These are phyloP conservation scores for Dunckerocampus dactyliophorus DNA, from an alignment of 2,113 vertebrate species.

Conservation along the genomic window DNA sequence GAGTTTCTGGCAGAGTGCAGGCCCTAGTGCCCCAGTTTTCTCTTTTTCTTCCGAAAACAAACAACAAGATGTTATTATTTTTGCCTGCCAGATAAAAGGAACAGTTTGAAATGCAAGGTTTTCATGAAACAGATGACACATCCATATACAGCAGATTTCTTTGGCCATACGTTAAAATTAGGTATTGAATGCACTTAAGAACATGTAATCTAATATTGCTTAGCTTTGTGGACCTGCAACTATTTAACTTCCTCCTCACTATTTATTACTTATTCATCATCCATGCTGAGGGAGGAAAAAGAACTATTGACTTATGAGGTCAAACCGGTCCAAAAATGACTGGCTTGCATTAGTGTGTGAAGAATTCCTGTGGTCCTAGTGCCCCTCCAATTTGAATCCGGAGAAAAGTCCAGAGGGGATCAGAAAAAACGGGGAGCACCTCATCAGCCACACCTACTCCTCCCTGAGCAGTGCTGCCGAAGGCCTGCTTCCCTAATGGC, in stretches of 20 bases:
- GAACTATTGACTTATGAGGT: background rate
- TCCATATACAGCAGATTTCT: too few relatives aligned
- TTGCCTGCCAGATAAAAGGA: too few relatives aligned
- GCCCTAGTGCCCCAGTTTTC: too few relatives aligned
- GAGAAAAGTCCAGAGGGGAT: constrained; percentile 38
- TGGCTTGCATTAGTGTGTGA: background rate
- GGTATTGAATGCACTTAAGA: too few relatives aligned
- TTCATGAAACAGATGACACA: too few relatives aligned
- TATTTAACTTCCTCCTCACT: background rate
- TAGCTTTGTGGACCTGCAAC: too few relatives aligned
- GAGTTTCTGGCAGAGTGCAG: background rate
- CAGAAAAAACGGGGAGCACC: constrained; percentile 25
- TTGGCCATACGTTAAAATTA: too few relatives aligned
- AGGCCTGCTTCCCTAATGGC: constrained; percentile 17
- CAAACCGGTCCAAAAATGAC: background rate
- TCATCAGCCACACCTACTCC: constrained; percentile 57
- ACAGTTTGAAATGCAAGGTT: too few relatives aligned
- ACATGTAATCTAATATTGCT: too few relatives aligned
- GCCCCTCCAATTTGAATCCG: constrained; percentile 34
- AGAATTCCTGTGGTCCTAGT: constrained; percentile 32
- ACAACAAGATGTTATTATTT: too few relatives aligned
- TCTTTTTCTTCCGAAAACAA: too few relatives aligned
- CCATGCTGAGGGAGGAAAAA: too few relatives aligned
- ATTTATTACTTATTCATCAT: background rate
- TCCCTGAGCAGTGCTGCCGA: constrained; percentile 18